Evolutionary conservation across 2,888 invertebrate genomes (phyloP), one percentile per base, ranked within the genome.

Genomic region (Pocota personata): DNA sequence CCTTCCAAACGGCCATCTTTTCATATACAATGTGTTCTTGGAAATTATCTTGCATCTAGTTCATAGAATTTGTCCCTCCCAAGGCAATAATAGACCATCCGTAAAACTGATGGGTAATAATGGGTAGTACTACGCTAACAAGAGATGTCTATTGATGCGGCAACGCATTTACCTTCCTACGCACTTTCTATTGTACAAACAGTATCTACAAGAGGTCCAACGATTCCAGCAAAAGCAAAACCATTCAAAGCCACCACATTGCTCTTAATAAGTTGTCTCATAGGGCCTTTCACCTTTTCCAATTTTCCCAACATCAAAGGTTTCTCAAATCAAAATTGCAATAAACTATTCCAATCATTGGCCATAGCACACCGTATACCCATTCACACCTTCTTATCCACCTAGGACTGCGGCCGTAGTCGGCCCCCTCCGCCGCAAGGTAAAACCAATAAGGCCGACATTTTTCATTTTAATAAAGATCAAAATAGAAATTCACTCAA

Each of bases 391-490:
- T 80, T 46, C 64, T 66, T 52, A 80, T 71, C 64, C 50, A 60
- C n/a, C 58, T 8, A 46, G 7, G 52, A 19, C 35, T 4, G 19
- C 16, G 8, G 12, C 35, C 40, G 12, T 24, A 24, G 4, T 4
- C 24, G 24, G 2, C 24, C n/a, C n/a, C n/a, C n/a, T n/a, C n/a
- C n/a, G n/a, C 60, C 60, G 32, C 55, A 16, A 58, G 64, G 16
- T 7, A 75, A 52, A 62, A 57, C 67, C 60, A 62, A 75, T 67
- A 76, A 55, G 6, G 66, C 72, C 71, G 55, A 43, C 35, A 66
- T 66, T 67, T 30, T 52, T 55, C 66, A 35, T 46, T 76, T 43
- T 80, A 84, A 84, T 82, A 86, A 86, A 86, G 86, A 82, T 82
- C 76, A 57, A 72, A 80, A 55, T 66, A 80, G 64, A 66, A 86